Evolutionary conservation across 2,113 vertebrate genomes (phyloP).

Genomic region (Heterocephalus glaber): DNA sequence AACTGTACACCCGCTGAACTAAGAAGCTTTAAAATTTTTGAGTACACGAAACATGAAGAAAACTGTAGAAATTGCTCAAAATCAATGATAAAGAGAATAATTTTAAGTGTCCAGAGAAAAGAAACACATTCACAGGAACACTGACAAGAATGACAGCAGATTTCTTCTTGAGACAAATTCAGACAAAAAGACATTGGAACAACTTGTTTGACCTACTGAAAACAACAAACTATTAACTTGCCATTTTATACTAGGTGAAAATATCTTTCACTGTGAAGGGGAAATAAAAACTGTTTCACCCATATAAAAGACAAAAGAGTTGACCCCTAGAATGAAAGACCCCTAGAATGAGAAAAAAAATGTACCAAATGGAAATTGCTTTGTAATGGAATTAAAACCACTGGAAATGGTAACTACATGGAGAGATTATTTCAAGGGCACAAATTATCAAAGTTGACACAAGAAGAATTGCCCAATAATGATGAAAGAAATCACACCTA

Average conservation of each 20-base stretch:
- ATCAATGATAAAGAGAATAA: not conserved
- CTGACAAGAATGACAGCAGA: not conserved
- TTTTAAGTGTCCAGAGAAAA: not conserved
- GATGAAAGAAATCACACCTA: not conserved
- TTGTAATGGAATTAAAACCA: not conserved
- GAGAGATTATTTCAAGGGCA: not conserved
- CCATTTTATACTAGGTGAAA: not conserved
- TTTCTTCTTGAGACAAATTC: not conserved
- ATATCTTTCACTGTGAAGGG: not conserved
- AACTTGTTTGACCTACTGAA: not conserved
- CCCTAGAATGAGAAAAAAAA: not conserved
- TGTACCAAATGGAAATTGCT: not conserved
- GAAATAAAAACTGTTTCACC: not conserved
- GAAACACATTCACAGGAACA: not conserved
- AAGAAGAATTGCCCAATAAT: not conserved
- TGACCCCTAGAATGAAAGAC: not conserved
- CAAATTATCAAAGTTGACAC: not conserved
- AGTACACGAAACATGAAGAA: not conserved
- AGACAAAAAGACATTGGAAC: not conserved
- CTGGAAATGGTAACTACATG: no score
- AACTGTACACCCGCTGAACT: not conserved
- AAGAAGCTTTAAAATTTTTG: not conserved
- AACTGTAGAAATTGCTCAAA: not conserved
- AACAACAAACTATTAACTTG: not conserved
- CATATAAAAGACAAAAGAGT: not conserved